Evolutionary conservation across 2,888 invertebrate genomes (phyloP).

Genomic region (Sepioteuthis lessoniana): DNA sequence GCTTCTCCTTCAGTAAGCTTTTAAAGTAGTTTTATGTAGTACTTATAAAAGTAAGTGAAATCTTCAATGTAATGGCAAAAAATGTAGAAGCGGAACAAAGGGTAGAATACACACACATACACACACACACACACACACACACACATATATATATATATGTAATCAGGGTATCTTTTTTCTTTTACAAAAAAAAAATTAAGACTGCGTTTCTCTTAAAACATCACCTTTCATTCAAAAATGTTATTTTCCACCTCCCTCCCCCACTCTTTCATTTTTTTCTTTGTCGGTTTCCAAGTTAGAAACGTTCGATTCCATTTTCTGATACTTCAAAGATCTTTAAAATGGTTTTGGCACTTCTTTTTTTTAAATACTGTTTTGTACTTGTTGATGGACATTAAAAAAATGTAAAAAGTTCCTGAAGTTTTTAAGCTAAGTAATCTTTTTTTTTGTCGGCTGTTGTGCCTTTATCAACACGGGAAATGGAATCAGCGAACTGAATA

Average conservation of each 20-base stretch:
- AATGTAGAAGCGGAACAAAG: background rate
- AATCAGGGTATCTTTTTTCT: background rate
- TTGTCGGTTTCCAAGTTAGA: too few relatives aligned
- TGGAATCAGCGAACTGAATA: too few relatives aligned
- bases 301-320: background rate
- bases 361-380: too few relatives aligned
- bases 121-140: too few relatives aligned
- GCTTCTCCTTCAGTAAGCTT: background rate
- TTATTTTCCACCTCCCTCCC: too few relatives aligned
- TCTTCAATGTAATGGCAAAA: background rate
- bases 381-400: too few relatives aligned
- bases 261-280: too few relatives aligned
- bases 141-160: background rate
- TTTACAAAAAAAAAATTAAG: background rate
- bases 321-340: background rate
- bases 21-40: background rate
- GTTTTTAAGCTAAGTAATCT: too few relatives aligned
- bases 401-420: too few relatives aligned
- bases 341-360: background rate
- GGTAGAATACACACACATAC: too few relatives aligned
- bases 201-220: background rate
- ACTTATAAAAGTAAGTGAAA: background rate
- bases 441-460: too few relatives aligned
- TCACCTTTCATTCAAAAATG: background rate
- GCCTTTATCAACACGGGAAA: too few relatives aligned